Evolutionary conservation across 2,797 vertebrate genomes (phyloP).

Genomic region (Distichodus sexfasciatus): DNA sequence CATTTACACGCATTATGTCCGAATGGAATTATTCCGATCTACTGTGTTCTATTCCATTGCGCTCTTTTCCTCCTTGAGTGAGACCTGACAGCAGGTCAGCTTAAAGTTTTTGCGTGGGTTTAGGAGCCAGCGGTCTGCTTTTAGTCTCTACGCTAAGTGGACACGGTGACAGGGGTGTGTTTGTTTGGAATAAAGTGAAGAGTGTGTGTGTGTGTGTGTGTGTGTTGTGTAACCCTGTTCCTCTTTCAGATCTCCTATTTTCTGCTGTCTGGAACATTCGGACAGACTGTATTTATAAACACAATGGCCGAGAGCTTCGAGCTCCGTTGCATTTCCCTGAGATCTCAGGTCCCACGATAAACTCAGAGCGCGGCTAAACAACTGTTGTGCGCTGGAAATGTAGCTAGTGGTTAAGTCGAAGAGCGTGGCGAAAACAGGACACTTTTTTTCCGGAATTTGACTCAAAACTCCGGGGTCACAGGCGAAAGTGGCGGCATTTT

Average conservation of each 20-base stretch:
- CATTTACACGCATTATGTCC: no score
- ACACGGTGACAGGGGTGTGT: slow-evolving; percentile 15
- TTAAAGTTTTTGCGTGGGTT: background rate
- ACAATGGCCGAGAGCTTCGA: slow-evolving; percentile 22
- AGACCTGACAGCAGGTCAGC: no score
- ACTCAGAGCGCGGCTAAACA: slow-evolving; percentile 27
- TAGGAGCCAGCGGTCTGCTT: background rate
- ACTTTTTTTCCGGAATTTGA: background rate
- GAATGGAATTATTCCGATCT: background rate
- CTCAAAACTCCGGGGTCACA: background rate
- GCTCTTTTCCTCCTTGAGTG: no score
- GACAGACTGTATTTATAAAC: slow-evolving; percentile 49
- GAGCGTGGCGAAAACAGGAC: background rate
- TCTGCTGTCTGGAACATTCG: slow-evolving; percentile 40
- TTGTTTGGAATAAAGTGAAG: slow-evolving; percentile 27
- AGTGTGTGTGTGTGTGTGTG: slow-evolving; percentile 23
- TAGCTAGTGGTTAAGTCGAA: background rate
- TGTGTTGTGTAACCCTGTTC: slow-evolving; percentile 43
- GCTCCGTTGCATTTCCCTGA: slow-evolving; percentile 21
- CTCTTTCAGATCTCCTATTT: slow-evolving; percentile 49
- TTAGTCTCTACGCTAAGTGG: background rate
- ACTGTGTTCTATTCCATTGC: background rate
- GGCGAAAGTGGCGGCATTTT: no score
- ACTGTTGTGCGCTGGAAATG: background rate
- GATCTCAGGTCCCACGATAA: slow-evolving; percentile 24